phyloP scores from a whole-genome alignment of 2,113 vertebrate genomes.

The Sporophila hypoxantha region DNA sequence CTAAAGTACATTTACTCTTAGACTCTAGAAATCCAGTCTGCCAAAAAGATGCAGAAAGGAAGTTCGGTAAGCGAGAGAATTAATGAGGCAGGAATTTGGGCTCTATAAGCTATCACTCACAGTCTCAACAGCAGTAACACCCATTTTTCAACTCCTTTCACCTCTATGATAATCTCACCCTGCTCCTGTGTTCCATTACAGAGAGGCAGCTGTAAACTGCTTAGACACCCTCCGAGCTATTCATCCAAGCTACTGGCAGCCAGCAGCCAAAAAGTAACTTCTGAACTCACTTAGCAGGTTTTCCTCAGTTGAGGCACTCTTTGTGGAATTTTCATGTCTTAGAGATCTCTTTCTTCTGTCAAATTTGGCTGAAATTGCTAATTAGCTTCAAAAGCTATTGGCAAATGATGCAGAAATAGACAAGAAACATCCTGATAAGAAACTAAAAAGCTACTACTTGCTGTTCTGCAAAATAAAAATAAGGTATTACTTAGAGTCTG shows the following conservation, averaged over 20 bases:
- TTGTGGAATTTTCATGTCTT: background rate
- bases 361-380: background rate
- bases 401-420: background rate
- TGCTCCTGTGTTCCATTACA: background rate
- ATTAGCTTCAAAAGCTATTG: background rate
- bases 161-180: background rate
- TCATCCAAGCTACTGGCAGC: background rate
- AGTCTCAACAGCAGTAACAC: background rate
- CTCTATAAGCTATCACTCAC: background rate
- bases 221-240: background rate
- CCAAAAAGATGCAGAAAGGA: background rate
- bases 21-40: background rate
- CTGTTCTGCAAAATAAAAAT: background rate
- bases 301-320: background rate
- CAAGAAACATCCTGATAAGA: background rate
- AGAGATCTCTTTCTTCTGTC: background rate
- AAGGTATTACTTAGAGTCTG: constrained; percentile 70
- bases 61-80: background rate
- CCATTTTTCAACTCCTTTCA: background rate
- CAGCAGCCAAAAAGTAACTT: background rate
- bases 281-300: background rate
- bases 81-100: background rate
- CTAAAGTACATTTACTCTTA: background rate
- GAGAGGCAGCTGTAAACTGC: background rate
- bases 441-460: background rate